These are phyloP conservation scores for Protophormia terraenovae DNA, from an alignment of 2,888 invertebrate species.

Conservation along the genomic window DNA sequence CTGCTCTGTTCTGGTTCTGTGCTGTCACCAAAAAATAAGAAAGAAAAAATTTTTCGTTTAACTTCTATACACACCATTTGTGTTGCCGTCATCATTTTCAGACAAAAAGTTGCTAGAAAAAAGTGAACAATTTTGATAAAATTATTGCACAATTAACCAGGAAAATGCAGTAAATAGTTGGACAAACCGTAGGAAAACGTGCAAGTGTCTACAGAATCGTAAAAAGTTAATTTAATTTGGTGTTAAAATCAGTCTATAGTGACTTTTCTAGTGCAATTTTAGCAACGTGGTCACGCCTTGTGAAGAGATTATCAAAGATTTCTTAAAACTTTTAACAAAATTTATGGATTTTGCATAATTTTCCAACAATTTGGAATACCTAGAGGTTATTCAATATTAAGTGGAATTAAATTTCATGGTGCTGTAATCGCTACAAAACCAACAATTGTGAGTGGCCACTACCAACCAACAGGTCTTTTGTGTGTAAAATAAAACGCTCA, in stretches of 20 bases:
- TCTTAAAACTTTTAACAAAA: neutral
- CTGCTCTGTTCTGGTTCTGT: constrained; percentile 69
- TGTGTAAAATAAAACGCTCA: neutral
- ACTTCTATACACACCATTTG: constrained; percentile 63
- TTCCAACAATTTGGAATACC: constrained; percentile 22
- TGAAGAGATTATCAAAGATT: constrained; percentile 40
- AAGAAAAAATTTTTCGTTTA: constrained; percentile 53
- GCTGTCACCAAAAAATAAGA: constrained; percentile 62
- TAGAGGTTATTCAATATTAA: constrained; percentile 15
- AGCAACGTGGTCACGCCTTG: constrained; percentile 69
- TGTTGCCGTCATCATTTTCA: constrained; percentile 69
- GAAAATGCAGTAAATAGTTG: constrained; percentile 49
- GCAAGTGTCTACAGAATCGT: constrained; percentile 30
- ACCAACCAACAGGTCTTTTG: constrained; percentile 36
- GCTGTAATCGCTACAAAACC: constrained; percentile 31
- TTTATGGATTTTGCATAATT: constrained; percentile 35
- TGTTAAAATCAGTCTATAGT: constrained; percentile 35
- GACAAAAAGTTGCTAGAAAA: constrained; percentile 49
- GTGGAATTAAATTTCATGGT: constrained; percentile 22
- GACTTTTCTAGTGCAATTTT: constrained; percentile 56
- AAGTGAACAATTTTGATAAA: constrained; percentile 48
- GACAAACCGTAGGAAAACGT: constrained; percentile 36
- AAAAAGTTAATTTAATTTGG: constrained; percentile 14
- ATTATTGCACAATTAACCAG: constrained; percentile 39
- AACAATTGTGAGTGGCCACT: constrained; percentile 29